These are phyloP conservation scores for Artemia franciscana DNA, from an alignment of 1,140 invertebrate genomes.

Conservation along the genomic window DNA sequence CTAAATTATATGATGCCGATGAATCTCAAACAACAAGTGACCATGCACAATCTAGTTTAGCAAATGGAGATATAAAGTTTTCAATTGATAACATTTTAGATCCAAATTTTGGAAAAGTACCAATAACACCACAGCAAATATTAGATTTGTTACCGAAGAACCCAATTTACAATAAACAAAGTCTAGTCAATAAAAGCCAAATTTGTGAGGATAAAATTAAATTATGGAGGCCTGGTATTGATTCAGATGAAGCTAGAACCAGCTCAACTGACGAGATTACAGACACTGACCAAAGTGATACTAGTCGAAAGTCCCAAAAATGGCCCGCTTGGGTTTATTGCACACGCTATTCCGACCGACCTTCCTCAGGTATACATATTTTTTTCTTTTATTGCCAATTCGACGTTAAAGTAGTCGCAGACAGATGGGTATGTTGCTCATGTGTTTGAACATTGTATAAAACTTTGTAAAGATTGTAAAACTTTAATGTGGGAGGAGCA, in stretches of 20 bases:
- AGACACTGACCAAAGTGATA: too few relatives aligned
- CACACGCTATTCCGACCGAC: conserved; percentile 84
- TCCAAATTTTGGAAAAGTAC: conserved; percentile 50
- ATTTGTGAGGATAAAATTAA: too few relatives aligned
- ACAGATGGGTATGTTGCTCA: too few relatives aligned
- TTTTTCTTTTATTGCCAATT: too few relatives aligned
- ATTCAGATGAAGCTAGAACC: neutral
- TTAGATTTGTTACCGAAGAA: neutral
- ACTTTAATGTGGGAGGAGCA: too few relatives aligned
- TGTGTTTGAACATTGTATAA: too few relatives aligned
- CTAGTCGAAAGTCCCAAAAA: conserved; percentile 9
- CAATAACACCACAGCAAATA: conserved; percentile 2
- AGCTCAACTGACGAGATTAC: neutral
- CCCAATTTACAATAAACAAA: neutral
- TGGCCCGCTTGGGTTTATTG: conserved; percentile 95
- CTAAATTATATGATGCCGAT: neutral
- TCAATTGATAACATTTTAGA: conserved; percentile 80
- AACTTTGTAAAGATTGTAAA: too few relatives aligned
- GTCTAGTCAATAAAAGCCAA: neutral
- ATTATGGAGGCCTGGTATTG: neutral
- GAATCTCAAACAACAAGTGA: neutral
- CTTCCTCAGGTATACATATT: conserved; percentile 88
- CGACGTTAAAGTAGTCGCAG: too few relatives aligned
- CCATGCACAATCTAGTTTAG: neutral
- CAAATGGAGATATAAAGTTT: conserved; percentile 35